A percentile compares a stretch with the other conserved stretches of the same genome.
Conservation (phyloP, 2,797 vertebrate species). For the Sandelia bainsii region DNA sequence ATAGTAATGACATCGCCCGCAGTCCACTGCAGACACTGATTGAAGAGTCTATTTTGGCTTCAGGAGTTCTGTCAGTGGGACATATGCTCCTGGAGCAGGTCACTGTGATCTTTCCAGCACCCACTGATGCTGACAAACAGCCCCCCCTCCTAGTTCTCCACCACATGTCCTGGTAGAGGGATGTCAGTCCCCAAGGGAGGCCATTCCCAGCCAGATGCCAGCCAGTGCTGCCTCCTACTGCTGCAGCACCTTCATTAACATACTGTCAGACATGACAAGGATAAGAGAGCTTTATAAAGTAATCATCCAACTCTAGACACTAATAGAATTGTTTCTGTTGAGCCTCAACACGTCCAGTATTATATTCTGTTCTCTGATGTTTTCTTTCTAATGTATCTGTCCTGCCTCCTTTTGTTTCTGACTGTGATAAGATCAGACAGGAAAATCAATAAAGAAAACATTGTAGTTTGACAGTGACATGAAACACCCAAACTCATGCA, state of each 20-base stretch:
- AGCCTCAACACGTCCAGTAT: conserved; percentile 58
- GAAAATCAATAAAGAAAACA: conserved; percentile 78
- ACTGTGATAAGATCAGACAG: conserved; percentile 69
- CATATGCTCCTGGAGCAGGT: conserved; percentile 68
- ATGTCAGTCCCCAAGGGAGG: conserved; percentile 60
- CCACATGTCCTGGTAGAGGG: conserved; percentile 58
- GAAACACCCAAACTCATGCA: conserved; percentile 66
- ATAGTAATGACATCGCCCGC: conserved; percentile 76
- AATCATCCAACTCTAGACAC: conserved; percentile 52
- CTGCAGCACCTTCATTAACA: conserved; percentile 69
- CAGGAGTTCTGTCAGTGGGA: conserved; percentile 75
- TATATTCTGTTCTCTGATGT: conserved; percentile 64
- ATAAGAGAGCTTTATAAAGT: conserved; percentile 63
- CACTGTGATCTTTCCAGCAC: conserved; percentile 78
- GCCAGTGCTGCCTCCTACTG: conserved; percentile 57
- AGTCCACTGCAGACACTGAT: conserved; percentile 67
- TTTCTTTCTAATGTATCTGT: conserved; percentile 53
- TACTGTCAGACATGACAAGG: conserved; percentile 62
- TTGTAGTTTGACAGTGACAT: conserved; percentile 74
- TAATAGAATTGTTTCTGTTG: conserved; percentile 54
- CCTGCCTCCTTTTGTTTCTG: conserved; percentile 37
- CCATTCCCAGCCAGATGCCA: conserved; percentile 60
- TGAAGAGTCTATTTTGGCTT: conserved; percentile 79
- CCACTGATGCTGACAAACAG: conserved; percentile 66
- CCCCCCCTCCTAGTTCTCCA: conserved; percentile 29